Base-by-base conservation (phyloP, 2,888 invertebrate species). In the Leptura quadrifasciata region DNA sequence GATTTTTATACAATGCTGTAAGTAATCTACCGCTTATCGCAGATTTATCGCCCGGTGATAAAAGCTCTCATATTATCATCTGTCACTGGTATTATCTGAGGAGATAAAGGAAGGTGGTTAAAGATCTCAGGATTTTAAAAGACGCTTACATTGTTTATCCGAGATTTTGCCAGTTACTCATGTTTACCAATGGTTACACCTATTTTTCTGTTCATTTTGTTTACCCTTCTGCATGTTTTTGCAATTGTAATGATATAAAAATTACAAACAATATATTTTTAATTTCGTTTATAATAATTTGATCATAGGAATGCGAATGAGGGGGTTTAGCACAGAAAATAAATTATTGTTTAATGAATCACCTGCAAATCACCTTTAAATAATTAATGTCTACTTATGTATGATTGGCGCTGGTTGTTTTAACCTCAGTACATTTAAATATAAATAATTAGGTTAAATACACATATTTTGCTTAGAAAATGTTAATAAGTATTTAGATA, bases 151-250 rank as follows among this genome's bases (percentile, higher is more conserved):
- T 63, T 63, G 63, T 63, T 65, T 63, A 63, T 39, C 24, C n/a
- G 18, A 12, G 63, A 39, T 15, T 52, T 24, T 24, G 21, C 52
- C 15, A 39, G 2, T 21, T 52, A 15, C 21, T 20, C 4, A 52
- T 65, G 52, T 65, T 65, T 65, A 52, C 24, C 18, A 15, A 52
- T 35, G 47, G 69, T 69, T 69, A 69, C 71, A 71, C 71, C 71
- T 71, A 61, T 52, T 61, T 71, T 69, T 35, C 15, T 47, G 39
- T 47, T 47, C n/a, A 15, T 57, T 20, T 15, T 20, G 57, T 21
- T 21, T 47, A 3, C n/a, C n/a, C n/a, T n/a, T n/a, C n/a, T n/a
- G n/a, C 2, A n/a, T 47, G 47, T 15, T 15, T 47, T 47, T 2
- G n/a, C 47, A 47, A 15, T n/a, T 15, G 15, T 3, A 10, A 27